Evolutionary conservation across 2,113 vertebrate species (phyloP), one percentile per base, ranked within the genome.

Genomic region (Marcusenius ussheri): DNA sequence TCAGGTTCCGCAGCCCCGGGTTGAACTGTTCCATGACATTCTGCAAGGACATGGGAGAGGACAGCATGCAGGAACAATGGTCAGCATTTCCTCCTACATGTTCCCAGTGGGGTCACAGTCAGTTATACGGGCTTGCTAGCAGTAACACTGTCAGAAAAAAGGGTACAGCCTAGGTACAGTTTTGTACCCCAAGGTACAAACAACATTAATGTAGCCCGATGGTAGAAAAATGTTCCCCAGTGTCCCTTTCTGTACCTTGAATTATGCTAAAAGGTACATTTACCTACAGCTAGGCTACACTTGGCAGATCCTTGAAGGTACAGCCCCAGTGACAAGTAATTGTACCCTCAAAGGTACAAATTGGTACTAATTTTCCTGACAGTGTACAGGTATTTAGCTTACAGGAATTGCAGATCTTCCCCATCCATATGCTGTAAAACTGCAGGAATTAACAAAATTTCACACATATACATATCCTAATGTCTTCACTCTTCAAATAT

Each of bases 1-100:
- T 95, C 93, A 99, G 96, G 92, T 99, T 99, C 91, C 97, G 97
- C 91, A 99, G 95, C 19, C 98, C 98, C 0, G 98, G 98, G 93
- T 99, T 99, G 96, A 99, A 99, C 91, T 99, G 98, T 90, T 99
- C 98, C 98, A 99, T 97, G 91, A 99, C 98, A 96, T 97, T 99
- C 98, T 99, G 93, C n/a, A 21, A 70, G 88, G 27, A 88, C 19
- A 47, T 24, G 42, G 35, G 56, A 35, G 46, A 53, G 27, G 86
- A 51, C 21, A 50, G 47, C 31, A 87, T 50, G 15, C 74, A 56
- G 31, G 45, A 42, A 15, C n/a, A 89, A 56, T 50, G 31, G 58
- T 89, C n/a, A 80, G 13, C 46, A 31, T 27, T 27, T 49, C 13
- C 24, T 47, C n/a, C 58, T 45, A 11, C 42, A 46, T 42, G 39